These are phyloP conservation scores for Molorchus minor DNA, from an alignment of 2,888 invertebrate species.

Conservation along the genomic window DNA sequence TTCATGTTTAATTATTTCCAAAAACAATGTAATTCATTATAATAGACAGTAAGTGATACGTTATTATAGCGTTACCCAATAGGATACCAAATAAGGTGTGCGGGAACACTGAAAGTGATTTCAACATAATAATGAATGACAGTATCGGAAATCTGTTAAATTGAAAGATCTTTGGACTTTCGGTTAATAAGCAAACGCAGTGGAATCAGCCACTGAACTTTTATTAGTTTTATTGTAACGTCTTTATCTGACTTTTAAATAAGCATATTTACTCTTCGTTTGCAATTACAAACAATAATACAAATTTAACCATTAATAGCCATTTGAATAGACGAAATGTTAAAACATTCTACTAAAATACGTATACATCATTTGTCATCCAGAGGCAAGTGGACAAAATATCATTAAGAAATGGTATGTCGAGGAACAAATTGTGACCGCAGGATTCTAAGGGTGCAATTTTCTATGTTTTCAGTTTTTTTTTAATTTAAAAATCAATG, in stretches of 20 bases:
- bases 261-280: no score
- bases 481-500: no score
- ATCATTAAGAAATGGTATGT: no score
- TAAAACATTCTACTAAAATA: no score
- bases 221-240: no score
- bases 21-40: conserved; percentile 7
- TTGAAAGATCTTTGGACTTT: conserved; percentile 4
- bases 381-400: no score
- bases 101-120: conserved; percentile 20
- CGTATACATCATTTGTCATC: no score
- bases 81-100: conserved; percentile 9
- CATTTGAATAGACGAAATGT: neutral
- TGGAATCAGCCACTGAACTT: no score
- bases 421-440: no score
- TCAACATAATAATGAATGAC: conserved; percentile 26
- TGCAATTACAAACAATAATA: no score
- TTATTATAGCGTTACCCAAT: conserved; percentile 10
- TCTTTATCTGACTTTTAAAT: neutral
- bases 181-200: conserved; percentile 8
- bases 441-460: no score
- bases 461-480: no score
- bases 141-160: conserved; percentile 28
- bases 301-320: neutral
- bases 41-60: conserved; percentile 12
- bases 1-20: conserved; percentile 16